Evolutionary conservation across 2,888 invertebrate species (phyloP).

Genomic region (Cotesia congregata): DNA sequence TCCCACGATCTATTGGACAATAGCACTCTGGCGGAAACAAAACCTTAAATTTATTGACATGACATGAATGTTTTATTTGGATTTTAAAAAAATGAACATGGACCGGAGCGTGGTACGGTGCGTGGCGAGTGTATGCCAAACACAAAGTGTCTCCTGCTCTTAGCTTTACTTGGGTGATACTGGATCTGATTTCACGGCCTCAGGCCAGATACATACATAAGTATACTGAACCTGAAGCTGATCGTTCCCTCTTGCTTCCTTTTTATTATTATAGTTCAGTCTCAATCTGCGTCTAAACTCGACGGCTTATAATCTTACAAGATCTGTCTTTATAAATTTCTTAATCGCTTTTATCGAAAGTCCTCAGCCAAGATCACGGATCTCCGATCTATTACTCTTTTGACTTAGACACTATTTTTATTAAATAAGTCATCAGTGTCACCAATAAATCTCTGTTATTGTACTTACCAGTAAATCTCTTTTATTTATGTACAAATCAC

Average conservation of each 20-base stretch:
- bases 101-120: slow-evolving; percentile 7
- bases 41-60: slow-evolving; percentile 13
- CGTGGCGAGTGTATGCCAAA: slow-evolving; percentile 18
- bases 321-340: slow-evolving; percentile 41
- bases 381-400: neutral
- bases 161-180: slow-evolving; percentile 31
- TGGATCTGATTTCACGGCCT: slow-evolving; percentile 49
- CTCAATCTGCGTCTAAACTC: neutral
- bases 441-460: neutral
- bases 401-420: too few species aligned
- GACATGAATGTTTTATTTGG: neutral
- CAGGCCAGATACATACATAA: slow-evolving; percentile 31
- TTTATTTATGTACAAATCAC: too few species aligned
- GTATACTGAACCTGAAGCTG: neutral
- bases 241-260: slow-evolving; percentile 22
- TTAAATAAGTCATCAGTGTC: neutral
- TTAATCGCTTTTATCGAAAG: slow-evolving; percentile 24
- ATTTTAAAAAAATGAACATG: slow-evolving; percentile 18
- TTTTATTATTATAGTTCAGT: neutral
- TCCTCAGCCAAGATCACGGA: slow-evolving; percentile 22
- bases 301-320: slow-evolving; percentile 28
- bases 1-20: slow-evolving; percentile 1
- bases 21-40: neutral
- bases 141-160: slow-evolving; percentile 20
- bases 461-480: neutral